Base-by-base conservation (phyloP, 35 echinoderm and acorn worm genomes). In the Hemicentrotus pulcherrimus region DNA sequence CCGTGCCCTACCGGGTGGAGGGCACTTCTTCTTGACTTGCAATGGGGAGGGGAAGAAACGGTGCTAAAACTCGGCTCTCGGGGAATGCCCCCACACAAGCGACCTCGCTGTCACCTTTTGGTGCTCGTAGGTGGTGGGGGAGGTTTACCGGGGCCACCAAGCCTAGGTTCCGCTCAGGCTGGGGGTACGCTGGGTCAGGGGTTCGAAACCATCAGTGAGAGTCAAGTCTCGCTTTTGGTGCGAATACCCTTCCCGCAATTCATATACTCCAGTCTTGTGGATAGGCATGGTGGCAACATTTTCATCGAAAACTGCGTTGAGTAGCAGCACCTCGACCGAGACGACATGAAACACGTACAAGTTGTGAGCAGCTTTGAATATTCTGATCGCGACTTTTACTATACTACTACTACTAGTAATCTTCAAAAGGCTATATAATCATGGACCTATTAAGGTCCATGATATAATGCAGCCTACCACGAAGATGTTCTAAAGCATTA, bases 81-180 rank as follows among this genome's bases (percentile, higher is more conserved):
- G 30, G 91, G 46, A 31, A 3, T 45, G 30, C 1, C 24, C 19
- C 30, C 91, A 92, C 48, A 45, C 48, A 92, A 92, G 91, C 91
- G 91, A 28, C 91, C 91, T 92, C 91, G 91, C 91, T 92, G 91
- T 92, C 91, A 92, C 91, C 91, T 31, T 52, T 22, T 41, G 91
- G 91, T 92, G 91, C 91, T 92, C 48, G 91, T 92, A 92, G 91
- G 91, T 48, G 4, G 91, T 30, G 28, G 91, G 15, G 47, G 91
- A 16, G 30, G 91, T 10, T 47, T 41, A 5, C 32, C 48, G 91
- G 91, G 48, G 91, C 91, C 91, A 92, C 48, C 91, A 92, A 28
- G 48, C 91, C 48, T 92, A 92, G 41, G 45, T 22, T 89, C 91
- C 91, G 48, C 48, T 55, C 13, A 45, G 91, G 46, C 91, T 92